phyloP scores from a whole-genome alignment of 2,113 vertebrate species.

The Poeciliopsis turrubarensis region DNA sequence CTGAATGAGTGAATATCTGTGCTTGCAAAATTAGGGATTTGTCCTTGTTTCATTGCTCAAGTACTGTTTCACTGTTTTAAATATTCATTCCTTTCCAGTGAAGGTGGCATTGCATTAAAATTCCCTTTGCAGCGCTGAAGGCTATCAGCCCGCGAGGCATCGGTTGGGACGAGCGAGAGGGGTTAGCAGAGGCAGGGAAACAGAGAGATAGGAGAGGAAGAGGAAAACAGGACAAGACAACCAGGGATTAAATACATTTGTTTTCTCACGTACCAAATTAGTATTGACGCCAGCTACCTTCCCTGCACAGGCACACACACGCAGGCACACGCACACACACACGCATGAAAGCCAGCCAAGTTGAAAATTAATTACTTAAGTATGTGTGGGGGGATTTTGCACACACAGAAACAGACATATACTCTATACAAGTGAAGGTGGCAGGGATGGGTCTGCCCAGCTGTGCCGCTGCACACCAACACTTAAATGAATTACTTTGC shows the following conservation, averaged over 20 bases:
- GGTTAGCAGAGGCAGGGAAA: neutral
- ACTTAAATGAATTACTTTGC: constrained; percentile 23
- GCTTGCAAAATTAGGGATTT: constrained; percentile 37
- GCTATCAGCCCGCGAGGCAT: constrained; percentile 45
- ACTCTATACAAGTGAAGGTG: constrained; percentile 33
- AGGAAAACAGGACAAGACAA: constrained; percentile 68
- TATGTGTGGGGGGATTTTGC: constrained; percentile 40
- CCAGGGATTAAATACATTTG: constrained; percentile 79
- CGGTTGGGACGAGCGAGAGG: neutral
- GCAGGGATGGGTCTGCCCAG: constrained; percentile 46
- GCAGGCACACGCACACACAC: constrained; percentile 28
- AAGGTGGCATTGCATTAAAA: constrained; percentile 63
- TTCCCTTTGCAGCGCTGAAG: constrained; percentile 66
- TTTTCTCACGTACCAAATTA: constrained; percentile 75
- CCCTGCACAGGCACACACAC: constrained; percentile 31
- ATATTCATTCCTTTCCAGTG: constrained; percentile 62
- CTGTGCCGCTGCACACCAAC: constrained; percentile 32
- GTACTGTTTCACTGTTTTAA: constrained; percentile 63
- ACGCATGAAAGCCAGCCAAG: constrained; percentile 71
- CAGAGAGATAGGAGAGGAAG: constrained; percentile 3
- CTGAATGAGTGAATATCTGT: neutral
- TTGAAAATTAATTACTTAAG: constrained; percentile 76
- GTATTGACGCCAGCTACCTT: constrained; percentile 73
- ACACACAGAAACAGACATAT: constrained; percentile 23
- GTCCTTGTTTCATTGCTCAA: constrained; percentile 55